These are phyloP conservation scores for Idris sp. DNA, from an alignment of 1,140 invertebrate species.

Conservation along the genomic window DNA sequence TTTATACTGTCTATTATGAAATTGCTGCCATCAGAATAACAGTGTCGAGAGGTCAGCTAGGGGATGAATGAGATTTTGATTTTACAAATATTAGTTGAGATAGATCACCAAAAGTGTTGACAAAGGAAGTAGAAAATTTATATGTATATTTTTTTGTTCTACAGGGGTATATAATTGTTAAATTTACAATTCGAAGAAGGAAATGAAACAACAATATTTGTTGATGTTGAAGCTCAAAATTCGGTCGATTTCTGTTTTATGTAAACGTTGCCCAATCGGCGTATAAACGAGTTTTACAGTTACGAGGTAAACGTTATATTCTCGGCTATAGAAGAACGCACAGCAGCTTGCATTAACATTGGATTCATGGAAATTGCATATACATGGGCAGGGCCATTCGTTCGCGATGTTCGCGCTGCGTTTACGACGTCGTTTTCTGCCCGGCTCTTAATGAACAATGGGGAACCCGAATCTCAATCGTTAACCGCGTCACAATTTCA, in stretches of 20 bases:
- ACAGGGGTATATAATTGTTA: no score
- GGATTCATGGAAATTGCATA: conserved; percentile 73
- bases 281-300: conserved; percentile 71
- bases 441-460: conserved; percentile 69
- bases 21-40: conserved; percentile 1
- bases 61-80: conserved; percentile 22
- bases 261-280: conserved; percentile 42
- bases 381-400: conserved; percentile 51
- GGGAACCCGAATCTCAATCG: conserved; percentile 41
- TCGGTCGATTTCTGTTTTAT: conserved; percentile 55
- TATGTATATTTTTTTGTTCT: no score
- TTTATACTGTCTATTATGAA: conserved; percentile 42
- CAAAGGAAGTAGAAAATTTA: no score
- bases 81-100: no score
- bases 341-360: conserved; percentile 64
- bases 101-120: no score
- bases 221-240: conserved; percentile 19
- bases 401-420: conserved; percentile 51
- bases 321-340: conserved; percentile 59
- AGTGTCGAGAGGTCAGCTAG: background rate
- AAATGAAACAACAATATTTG: no score
- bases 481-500: conserved; percentile 42
- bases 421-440: conserved; percentile 69
- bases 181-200: no score
- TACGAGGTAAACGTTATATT: conserved; percentile 69